phyloP scores from a whole-genome alignment of 2,888 invertebrate genomes.

The Luperina testacea region DNA sequence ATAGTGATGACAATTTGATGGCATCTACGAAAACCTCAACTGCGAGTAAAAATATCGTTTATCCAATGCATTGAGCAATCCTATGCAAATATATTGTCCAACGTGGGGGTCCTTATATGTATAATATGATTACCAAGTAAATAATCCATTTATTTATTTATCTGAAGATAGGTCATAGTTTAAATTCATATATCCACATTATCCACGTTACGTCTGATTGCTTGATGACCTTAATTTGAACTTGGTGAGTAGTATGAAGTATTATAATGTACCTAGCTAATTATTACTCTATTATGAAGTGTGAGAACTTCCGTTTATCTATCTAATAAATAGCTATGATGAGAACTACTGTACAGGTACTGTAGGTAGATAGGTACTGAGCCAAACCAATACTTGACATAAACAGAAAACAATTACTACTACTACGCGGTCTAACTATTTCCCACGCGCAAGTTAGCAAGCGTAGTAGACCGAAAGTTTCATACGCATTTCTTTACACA shows the following conservation, averaged over 20 bases:
- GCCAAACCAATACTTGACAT: background rate
- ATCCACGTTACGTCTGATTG: slow-evolving; percentile 32
- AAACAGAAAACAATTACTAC: background rate
- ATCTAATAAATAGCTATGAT: background rate
- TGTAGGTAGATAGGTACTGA: background rate
- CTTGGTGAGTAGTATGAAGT: slow-evolving; percentile 8
- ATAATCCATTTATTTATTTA: slow-evolving; percentile 32
- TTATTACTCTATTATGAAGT: background rate
- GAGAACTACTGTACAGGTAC: background rate
- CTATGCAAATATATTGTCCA: slow-evolving; percentile 2
- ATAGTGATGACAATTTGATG: slow-evolving; percentile 19
- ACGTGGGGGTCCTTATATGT: slow-evolving; percentile 8
- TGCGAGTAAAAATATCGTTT: slow-evolving; percentile 7
- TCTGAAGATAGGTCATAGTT: slow-evolving; percentile 43
- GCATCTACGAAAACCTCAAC: slow-evolving; percentile 15
- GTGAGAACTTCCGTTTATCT: background rate
- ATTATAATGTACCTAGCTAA: background rate
- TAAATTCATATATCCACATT: slow-evolving; percentile 6
- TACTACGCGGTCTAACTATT: background rate
- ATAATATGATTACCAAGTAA: slow-evolving; percentile 31
- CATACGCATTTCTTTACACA: background rate
- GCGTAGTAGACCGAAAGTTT: background rate
- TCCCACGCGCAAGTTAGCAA: background rate
- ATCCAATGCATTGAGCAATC: background rate
- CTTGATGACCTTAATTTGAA: slow-evolving; percentile 52